phyloP scores from a whole-genome alignment of 2,113 vertebrate genomes.

The Myotis yumanensis region DNA sequence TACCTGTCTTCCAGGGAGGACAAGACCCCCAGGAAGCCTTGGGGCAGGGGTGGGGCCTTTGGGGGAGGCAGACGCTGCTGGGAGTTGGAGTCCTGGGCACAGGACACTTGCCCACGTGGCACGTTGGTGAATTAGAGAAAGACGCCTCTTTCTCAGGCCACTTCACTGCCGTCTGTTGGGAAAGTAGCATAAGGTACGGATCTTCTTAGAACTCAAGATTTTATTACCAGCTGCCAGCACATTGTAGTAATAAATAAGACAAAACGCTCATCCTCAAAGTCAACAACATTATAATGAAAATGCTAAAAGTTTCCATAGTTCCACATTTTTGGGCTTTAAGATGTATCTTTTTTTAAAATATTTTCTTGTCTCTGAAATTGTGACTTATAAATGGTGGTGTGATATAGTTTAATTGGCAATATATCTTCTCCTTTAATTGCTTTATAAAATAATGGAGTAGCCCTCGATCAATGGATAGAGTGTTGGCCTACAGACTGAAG shows the following conservation, averaged over 20 bases:
- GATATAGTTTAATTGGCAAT: background rate
- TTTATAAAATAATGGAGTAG: background rate
- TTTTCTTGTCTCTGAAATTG: background rate
- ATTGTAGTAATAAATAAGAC: background rate
- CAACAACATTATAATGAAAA: background rate
- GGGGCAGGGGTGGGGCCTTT: background rate
- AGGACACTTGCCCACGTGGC: fast-evolving
- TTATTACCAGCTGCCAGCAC: background rate
- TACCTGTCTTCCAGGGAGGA: conserved; percentile 9
- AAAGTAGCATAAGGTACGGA: background rate
- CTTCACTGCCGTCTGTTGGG: background rate
- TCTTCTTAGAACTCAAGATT: background rate
- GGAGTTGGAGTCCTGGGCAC: background rate
- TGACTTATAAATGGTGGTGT: background rate
- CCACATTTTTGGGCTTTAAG: background rate
- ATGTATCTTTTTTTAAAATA: background rate
- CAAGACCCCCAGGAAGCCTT: background rate
- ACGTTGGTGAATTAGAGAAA: background rate
- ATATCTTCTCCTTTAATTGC: background rate
- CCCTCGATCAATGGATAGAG: background rate
- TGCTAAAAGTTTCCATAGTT: background rate
- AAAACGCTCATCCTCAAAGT: background rate
- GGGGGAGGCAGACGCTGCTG: background rate
- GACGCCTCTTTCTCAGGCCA: background rate
- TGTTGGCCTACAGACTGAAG: too few relatives aligned